Conservation (phyloP, 1,140 invertebrate genomes). For the Brachionus manjavacas region DNA sequence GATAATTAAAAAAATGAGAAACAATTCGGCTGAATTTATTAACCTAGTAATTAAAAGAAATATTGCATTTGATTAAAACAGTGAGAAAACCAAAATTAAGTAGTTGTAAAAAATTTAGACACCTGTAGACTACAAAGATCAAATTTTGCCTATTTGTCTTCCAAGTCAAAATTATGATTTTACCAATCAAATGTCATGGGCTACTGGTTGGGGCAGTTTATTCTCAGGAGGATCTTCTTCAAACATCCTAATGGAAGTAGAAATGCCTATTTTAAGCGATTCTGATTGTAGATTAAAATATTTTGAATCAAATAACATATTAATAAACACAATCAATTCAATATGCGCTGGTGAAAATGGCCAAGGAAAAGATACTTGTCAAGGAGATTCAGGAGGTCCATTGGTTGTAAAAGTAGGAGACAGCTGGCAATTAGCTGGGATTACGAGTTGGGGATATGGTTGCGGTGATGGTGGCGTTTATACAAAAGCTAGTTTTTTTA, state of each 20-base stretch:
- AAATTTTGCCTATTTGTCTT: slow-evolving; percentile 13
- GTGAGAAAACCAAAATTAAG: no score
- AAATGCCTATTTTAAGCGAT: slow-evolving; percentile 26
- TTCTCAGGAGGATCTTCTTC: background rate
- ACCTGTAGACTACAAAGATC: background rate
- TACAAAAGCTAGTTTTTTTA: background rate
- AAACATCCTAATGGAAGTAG: slow-evolving; percentile 21
- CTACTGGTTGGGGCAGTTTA: slow-evolving; percentile 27
- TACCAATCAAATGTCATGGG: background rate
- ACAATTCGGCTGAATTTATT: no score
- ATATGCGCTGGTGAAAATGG: slow-evolving; percentile 34
- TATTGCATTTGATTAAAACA: no score
- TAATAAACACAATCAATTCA: background rate
- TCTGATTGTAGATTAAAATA: background rate
- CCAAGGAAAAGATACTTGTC: slow-evolving; percentile 30
- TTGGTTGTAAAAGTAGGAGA: background rate
- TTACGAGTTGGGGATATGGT: slow-evolving; percentile 32
- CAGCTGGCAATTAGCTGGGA: background rate
- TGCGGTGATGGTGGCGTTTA: slow-evolving; percentile 43
- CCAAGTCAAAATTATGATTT: background rate
- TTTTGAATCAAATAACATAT: background rate
- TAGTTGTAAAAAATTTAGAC: background rate
- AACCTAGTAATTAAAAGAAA: no score
- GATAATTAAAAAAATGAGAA: no score
- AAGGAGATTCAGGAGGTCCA: slow-evolving; percentile 42